Evolutionary conservation across 2,888 invertebrate species (phyloP).

Genomic region (Gastracanthus pulcherrimus): DNA sequence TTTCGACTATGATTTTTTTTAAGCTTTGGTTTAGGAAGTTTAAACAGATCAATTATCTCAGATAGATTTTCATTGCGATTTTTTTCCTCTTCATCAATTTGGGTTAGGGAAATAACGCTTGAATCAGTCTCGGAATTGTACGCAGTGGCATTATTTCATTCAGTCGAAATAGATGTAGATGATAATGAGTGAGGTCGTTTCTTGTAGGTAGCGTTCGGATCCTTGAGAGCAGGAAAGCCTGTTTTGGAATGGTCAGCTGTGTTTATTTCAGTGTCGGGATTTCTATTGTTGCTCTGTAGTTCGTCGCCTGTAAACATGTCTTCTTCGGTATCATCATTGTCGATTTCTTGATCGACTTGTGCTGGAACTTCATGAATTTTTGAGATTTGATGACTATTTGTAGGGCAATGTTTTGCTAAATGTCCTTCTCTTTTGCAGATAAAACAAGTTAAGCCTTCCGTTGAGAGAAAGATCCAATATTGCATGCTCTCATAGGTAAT

Average conservation of each 20-base stretch:
- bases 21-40: too few species aligned
- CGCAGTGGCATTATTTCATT: background rate
- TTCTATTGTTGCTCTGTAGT: background rate
- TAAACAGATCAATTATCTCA: too few species aligned
- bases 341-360: background rate
- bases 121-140: background rate
- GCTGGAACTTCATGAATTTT: background rate
- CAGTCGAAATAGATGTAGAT: background rate
- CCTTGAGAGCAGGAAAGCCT: background rate
- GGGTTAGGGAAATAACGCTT: too few species aligned
- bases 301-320: background rate
- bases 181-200: background rate
- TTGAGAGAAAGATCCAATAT: too few species aligned
- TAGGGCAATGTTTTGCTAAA: background rate
- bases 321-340: background rate
- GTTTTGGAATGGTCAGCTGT: too few species aligned
- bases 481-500: too few species aligned
- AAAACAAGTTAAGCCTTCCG: background rate
- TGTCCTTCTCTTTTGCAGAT: background rate
- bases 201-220: background rate
- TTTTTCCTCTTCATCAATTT: too few species aligned
- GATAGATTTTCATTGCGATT: too few species aligned
- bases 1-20: too few species aligned
- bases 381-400: background rate
- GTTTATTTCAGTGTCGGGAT: background rate